These are phyloP conservation scores for Zapus hudsonius DNA, from an alignment of 2,113 vertebrate genomes.

Conservation along the genomic window DNA sequence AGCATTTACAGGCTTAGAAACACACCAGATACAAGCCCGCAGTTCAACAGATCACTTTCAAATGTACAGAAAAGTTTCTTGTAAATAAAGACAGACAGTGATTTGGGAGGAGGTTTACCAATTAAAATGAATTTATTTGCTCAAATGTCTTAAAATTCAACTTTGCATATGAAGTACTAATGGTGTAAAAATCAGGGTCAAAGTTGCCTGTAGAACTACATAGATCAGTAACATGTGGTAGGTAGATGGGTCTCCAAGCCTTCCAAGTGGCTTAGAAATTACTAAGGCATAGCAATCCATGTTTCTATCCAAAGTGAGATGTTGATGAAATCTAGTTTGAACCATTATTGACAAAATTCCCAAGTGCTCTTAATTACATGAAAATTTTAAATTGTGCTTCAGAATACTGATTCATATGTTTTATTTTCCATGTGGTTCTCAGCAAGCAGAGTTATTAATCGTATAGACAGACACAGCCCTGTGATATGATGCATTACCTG, in stretches of 20 bases:
- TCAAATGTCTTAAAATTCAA: background rate
- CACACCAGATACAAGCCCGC: background rate
- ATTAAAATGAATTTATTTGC: background rate
- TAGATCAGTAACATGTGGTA: background rate
- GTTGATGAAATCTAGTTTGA: constrained; percentile 35
- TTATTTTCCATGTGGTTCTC: constrained; percentile 61
- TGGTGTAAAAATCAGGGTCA: constrained; percentile 21
- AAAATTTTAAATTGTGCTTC: constrained; percentile 65
- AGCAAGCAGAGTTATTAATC: constrained; percentile 38
- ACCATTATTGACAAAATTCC: constrained; percentile 54
- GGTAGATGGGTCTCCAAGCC: constrained; percentile 36
- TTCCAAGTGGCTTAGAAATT: constrained; percentile 45
- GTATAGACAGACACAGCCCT: constrained; percentile 52
- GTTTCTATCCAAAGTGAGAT: background rate
- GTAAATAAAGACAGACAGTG: background rate
- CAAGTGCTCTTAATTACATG: constrained; percentile 57
- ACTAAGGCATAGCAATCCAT: too few relatives aligned
- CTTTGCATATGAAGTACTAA: background rate
- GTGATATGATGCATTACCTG: constrained; percentile 50
- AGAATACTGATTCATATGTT: constrained; percentile 7
- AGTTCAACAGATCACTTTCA: background rate
- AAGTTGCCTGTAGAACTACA: background rate
- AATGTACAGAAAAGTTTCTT: background rate
- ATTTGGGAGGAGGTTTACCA: accelerated
- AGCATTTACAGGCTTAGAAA: background rate